Percentiles rank a stretch among this genome's conserved stretches.
phyloP scores from a whole-genome alignment of 2,888 invertebrate genomes.

The Cerastis leucographa region DNA sequence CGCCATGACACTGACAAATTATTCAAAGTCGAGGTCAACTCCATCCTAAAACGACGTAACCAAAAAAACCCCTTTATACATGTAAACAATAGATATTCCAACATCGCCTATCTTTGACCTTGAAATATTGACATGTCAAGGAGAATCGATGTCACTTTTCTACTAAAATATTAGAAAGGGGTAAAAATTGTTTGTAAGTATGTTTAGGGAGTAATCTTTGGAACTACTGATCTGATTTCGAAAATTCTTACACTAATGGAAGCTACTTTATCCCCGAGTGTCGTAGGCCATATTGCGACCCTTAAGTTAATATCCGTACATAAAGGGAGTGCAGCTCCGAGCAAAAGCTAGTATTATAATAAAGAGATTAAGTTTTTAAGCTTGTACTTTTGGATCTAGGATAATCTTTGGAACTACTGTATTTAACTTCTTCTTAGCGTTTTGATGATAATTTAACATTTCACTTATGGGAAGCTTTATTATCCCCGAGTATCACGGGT shows the following conservation, averaged over 20 bases:
- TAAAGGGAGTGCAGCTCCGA: no score
- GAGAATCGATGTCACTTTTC: slow-evolving; percentile 23
- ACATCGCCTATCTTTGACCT: not conserved
- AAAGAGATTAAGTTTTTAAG: no score
- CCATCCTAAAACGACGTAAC: not conserved
- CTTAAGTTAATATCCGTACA: no score
- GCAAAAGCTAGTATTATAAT: no score
- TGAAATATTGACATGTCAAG: slow-evolving; percentile 44
- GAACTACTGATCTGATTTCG: not conserved
- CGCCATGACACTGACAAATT: not conserved
- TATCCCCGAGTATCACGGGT: not conserved
- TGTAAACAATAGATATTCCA: slow-evolving; percentile 11
- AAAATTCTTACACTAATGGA: not conserved
- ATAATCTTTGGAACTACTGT: no score
- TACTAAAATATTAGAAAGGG: not conserved
- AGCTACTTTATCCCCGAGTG: no score
- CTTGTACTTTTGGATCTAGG: no score
- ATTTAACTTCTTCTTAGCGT: no score
- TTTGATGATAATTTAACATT: no score
- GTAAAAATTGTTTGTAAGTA: not conserved
- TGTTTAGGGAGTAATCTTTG: not conserved
- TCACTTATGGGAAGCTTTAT: not conserved
- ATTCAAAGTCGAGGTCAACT: slow-evolving; percentile 21
- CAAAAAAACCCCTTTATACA: slow-evolving; percentile 9
- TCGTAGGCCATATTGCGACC: no score